Conservation (phyloP, 2,888 invertebrate species). For the Dimorphilus gyrociliatus region DNA sequence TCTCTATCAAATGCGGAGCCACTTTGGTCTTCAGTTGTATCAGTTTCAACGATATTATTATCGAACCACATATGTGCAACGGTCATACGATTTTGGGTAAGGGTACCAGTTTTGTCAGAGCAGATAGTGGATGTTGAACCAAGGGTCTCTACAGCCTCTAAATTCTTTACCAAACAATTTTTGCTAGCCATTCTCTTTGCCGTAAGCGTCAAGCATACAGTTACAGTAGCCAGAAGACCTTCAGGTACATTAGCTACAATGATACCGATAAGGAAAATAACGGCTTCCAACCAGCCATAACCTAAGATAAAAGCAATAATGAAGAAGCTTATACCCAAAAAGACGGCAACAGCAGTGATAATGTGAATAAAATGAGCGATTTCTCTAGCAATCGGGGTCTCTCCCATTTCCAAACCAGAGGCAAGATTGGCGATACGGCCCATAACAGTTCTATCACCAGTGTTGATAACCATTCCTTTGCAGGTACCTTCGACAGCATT, state of each 20-base stretch:
- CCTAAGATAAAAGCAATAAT: constrained; percentile 85
- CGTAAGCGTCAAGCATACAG: constrained; percentile 85
- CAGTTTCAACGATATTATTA: constrained; percentile 92
- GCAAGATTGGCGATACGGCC: constrained; percentile 36
- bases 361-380: constrained; percentile 96
- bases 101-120: constrained; percentile 95
- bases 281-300: constrained; percentile 96
- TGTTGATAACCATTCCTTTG: constrained; percentile 22
- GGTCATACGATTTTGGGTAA: constrained; percentile 96
- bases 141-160: constrained; percentile 94
- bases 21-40: constrained; percentile 94
- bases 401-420: constrained; percentile 39
- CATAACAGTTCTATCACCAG: constrained; percentile 34
- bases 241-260: constrained; percentile 98
- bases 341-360: constrained; percentile 69
- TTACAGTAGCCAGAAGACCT: constrained; percentile 90
- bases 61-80: constrained; percentile 99
- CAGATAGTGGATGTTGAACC: constrained; percentile 97
- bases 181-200: constrained; percentile 98
- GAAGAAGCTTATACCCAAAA: constrained; percentile 78
- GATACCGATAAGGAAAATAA: constrained; percentile 90
- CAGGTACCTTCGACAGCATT: constrained; percentile 52
- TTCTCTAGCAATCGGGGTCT: constrained; percentile 95
- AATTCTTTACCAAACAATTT: constrained; percentile 93
- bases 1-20: constrained; percentile 34